Conservation (phyloP, 1,140 invertebrate species). For the Agrypnia vestita region DNA sequence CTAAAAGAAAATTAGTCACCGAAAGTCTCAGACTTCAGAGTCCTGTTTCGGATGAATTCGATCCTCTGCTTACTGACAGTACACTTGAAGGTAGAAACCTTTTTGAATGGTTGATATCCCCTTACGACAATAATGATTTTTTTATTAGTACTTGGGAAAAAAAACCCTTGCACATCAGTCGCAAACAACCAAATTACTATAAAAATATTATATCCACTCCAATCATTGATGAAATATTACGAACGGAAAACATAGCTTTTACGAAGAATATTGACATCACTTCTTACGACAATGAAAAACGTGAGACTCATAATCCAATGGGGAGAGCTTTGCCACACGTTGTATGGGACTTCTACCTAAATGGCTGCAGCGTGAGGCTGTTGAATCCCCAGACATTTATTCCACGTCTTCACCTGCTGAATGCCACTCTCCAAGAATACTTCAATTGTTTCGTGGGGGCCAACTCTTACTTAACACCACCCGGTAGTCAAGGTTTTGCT, state of each 20-base stretch:
- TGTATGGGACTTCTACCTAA: conserved; percentile 93
- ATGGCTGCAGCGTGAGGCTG: conserved; percentile 92
- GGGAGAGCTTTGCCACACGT: conserved; percentile 83
- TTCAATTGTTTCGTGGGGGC: conserved; percentile 95
- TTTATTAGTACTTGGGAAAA: conserved; percentile 83
- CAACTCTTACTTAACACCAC: conserved; percentile 96
- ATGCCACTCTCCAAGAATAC: conserved; percentile 91
- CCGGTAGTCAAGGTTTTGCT: conserved; percentile 96
- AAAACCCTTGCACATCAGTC: conserved; percentile 82
- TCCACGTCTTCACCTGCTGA: conserved; percentile 75
- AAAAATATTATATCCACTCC: conserved; percentile 82
- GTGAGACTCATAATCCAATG: conserved; percentile 91
- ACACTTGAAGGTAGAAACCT: conserved; percentile 74
- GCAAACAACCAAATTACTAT: conserved; percentile 80
- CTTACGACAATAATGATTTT: conserved; percentile 75
- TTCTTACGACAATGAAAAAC: conserved; percentile 83
- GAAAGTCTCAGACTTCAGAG: background rate
- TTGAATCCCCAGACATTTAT: conserved; percentile 94
- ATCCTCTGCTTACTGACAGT: conserved; percentile 70
- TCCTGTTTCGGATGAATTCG: conserved; percentile 17
- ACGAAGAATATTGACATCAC: conserved; percentile 94
- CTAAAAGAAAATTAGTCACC: conserved; percentile 3
- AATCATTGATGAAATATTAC: conserved; percentile 85
- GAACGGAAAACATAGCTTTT: conserved; percentile 84
- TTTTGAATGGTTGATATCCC: conserved; percentile 83